Percentiles rank a stretch among this genome's conserved stretches.
These are phyloP conservation scores for Gerris lacustris DNA, from an alignment of 2,888 invertebrate species.

Conservation along the genomic window DNA sequence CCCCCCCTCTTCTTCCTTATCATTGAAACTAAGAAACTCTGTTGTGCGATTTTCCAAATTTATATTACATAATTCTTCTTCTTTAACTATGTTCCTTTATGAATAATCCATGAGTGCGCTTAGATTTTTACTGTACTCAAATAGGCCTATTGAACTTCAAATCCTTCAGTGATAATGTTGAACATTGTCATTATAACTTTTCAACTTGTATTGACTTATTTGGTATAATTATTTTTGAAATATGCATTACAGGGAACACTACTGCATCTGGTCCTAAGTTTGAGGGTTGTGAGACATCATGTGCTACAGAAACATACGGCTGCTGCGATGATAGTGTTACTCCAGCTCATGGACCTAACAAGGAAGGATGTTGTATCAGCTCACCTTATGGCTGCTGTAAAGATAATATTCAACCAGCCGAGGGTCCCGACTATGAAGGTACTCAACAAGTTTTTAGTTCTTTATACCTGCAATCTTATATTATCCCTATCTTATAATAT, in stretches of 20 bases:
- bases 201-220: neutral
- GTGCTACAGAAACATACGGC: constrained; percentile 58
- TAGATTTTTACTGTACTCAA: too few species aligned
- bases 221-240: neutral
- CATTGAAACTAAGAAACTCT: too few species aligned
- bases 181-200: too few species aligned
- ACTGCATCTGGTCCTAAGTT: constrained; percentile 53
- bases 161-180: too few species aligned
- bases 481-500: neutral
- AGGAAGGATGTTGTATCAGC: constrained; percentile 70
- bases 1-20: too few species aligned
- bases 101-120: too few species aligned
- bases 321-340: constrained; percentile 78
- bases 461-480: neutral
- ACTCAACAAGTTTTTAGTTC: constrained; percentile 19
- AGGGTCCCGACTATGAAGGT: constrained; percentile 63
- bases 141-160: too few species aligned
- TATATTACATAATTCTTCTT: too few species aligned
- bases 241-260: constrained; percentile 18
- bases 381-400: constrained; percentile 76
- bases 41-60: too few species aligned
- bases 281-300: constrained; percentile 62
- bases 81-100: too few species aligned
- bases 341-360: constrained; percentile 69
- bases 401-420: constrained; percentile 69